A percentile compares a stretch with the other conserved stretches of the same genome.
These are phyloP conservation scores for Lycocerus yunnanus DNA, from an alignment of 2,888 invertebrate species.

Conservation along the genomic window DNA sequence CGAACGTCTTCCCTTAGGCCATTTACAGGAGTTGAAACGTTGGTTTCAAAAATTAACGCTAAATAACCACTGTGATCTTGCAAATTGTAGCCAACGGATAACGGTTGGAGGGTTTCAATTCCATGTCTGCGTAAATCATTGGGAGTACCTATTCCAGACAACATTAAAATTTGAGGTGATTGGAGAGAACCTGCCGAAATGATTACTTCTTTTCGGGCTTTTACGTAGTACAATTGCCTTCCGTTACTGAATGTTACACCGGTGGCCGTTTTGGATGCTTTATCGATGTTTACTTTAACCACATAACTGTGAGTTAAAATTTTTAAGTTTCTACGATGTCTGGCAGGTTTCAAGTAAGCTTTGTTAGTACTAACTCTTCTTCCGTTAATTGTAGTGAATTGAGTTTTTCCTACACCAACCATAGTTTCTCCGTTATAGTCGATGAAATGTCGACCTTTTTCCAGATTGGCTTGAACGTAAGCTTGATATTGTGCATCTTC, in stretches of 20 bases:
- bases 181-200: constrained; percentile 78
- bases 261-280: constrained; percentile 60
- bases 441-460: constrained; percentile 67
- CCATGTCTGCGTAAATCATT: constrained; percentile 62
- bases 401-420: constrained; percentile 66
- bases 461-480: constrained; percentile 67
- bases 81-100: constrained; percentile 76
- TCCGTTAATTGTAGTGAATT: constrained; percentile 65
- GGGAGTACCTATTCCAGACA: constrained; percentile 78
- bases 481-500: constrained; percentile 61
- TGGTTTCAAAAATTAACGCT: constrained; percentile 63
- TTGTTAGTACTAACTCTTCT: constrained; percentile 61
- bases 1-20: constrained; percentile 21
- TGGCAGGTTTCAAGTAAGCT: constrained; percentile 72
- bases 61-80: constrained; percentile 77
- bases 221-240: constrained; percentile 57
- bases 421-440: constrained; percentile 68
- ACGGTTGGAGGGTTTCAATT: constrained; percentile 65
- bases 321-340: constrained; percentile 67
- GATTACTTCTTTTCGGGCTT: constrained; percentile 74
- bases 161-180: constrained; percentile 80
- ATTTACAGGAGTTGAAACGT: constrained; percentile 13
- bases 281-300: constrained; percentile 66
- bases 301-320: constrained; percentile 71
- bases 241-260: constrained; percentile 72